Percentiles rank a stretch among this genome's conserved stretches.
Conservation (phyloP, 2,888 invertebrate species). For the Temnothorax ravouxi region DNA sequence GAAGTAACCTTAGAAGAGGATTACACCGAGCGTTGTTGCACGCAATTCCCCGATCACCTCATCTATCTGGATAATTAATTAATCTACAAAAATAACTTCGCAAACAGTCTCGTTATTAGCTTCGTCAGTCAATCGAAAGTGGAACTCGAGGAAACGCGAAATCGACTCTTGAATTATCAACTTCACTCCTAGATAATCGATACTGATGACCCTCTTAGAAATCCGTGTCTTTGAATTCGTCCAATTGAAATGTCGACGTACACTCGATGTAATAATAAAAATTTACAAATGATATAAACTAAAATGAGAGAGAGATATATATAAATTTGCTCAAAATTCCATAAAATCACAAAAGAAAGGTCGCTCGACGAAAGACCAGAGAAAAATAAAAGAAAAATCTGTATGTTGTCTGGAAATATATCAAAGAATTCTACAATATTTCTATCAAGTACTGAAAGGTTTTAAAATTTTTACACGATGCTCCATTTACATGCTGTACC, state of each 20-base stretch:
- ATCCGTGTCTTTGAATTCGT: conserved; percentile 40
- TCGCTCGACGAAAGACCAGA: not conserved
- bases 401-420: not conserved
- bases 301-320: not conserved
- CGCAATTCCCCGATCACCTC: conserved; percentile 66
- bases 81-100: conserved; percentile 42
- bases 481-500: not conserved
- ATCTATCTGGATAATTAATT: conserved; percentile 69
- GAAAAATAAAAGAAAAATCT: not conserved
- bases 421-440: not conserved
- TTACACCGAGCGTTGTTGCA: conserved; percentile 50
- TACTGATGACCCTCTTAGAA: conserved; percentile 68
- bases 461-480: not conserved
- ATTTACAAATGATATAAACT: conserved; percentile 11
- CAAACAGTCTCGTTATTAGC: conserved; percentile 5
- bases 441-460: not conserved
- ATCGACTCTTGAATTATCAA: conserved; percentile 52
- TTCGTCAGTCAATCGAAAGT: conserved; percentile 14
- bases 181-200: conserved; percentile 62
- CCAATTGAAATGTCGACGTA: not conserved
- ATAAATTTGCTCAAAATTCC: not conserved
- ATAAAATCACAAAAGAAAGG: not conserved
- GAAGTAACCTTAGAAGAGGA: conserved; percentile 1
- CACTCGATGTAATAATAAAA: not conserved
- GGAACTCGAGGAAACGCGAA: conserved; percentile 33